Percentiles rank a stretch among this genome's conserved stretches.
Evolutionary conservation across 2,888 invertebrate species (phyloP).

Genomic region (Ctena decussata): DNA sequence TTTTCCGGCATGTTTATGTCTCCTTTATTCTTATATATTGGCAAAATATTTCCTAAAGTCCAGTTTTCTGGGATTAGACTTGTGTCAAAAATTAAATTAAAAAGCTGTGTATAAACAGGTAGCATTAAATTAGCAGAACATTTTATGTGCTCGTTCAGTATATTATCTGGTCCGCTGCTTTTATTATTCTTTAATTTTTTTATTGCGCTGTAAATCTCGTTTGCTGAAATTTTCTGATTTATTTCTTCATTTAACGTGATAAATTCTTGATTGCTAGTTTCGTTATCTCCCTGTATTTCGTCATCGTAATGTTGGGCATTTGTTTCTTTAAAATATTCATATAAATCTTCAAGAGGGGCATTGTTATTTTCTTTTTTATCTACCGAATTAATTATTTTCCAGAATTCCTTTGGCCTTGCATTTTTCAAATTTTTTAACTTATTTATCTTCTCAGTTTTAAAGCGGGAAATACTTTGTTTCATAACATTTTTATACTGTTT

Average conservation of each 20-base stretch:
- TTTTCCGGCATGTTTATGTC: background rate
- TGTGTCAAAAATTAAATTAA: background rate
- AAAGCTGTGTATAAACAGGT: background rate
- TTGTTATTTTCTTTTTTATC: background rate
- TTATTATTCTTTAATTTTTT: background rate
- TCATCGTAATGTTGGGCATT: background rate
- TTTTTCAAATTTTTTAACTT: background rate
- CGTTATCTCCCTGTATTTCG: background rate
- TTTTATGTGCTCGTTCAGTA: background rate
- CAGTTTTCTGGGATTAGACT: background rate
- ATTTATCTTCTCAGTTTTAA: background rate
- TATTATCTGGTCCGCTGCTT: background rate
- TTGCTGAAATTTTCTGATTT: background rate
- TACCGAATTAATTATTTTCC: background rate
- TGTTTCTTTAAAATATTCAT: background rate
- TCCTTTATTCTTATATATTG: background rate
- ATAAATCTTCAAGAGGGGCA: background rate
- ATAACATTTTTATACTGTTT: background rate
- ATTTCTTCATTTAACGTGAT: background rate
- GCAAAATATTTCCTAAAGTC: background rate
- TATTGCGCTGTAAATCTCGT: background rate
- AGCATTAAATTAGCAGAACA: background rate
- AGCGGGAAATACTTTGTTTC: background rate
- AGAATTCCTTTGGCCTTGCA: background rate
- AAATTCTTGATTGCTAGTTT: background rate